Evolutionary conservation across 2,797 vertebrate species (phyloP).

Genomic region (Cichlasoma orientale): DNA sequence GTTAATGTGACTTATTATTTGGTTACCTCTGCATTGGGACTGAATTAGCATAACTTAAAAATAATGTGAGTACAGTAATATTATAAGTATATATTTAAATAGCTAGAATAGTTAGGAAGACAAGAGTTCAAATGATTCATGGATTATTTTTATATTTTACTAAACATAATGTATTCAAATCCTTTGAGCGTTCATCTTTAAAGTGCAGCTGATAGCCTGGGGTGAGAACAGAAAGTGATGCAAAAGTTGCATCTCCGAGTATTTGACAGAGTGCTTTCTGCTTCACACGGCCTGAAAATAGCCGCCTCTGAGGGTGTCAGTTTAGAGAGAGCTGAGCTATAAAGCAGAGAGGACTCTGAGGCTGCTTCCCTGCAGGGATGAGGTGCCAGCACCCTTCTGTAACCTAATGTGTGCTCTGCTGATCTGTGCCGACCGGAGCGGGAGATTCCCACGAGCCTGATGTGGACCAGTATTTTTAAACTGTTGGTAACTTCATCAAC

Average conservation of each 20-base stretch:
- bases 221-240: not conserved
- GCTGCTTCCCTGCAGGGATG: not conserved
- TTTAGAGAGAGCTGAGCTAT: not conserved
- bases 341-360: conserved; percentile 17
- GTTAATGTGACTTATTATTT: not conserved
- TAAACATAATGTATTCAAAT: not conserved
- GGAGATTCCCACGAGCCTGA: not conserved
- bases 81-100: not conserved
- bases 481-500: conserved; percentile 17
- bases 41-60: not conserved
- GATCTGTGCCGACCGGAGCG: not conserved
- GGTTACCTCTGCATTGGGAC: not conserved
- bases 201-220: not conserved
- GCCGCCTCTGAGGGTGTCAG: not conserved
- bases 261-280: not conserved
- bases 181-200: not conserved
- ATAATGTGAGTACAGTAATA: not conserved
- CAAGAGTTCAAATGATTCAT: not conserved
- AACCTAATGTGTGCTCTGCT: not conserved
- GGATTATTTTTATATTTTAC: not conserved
- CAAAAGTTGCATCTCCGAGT: accelerated
- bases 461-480: not conserved
- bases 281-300: conserved; percentile 34
- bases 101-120: accelerated
- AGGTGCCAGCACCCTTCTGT: not conserved